Percentiles rank a stretch among this genome's conserved stretches.
These are phyloP conservation scores for Rhabdophis nuchalis DNA, from an alignment of 2,797 vertebrate genomes.

Conservation along the genomic window DNA sequence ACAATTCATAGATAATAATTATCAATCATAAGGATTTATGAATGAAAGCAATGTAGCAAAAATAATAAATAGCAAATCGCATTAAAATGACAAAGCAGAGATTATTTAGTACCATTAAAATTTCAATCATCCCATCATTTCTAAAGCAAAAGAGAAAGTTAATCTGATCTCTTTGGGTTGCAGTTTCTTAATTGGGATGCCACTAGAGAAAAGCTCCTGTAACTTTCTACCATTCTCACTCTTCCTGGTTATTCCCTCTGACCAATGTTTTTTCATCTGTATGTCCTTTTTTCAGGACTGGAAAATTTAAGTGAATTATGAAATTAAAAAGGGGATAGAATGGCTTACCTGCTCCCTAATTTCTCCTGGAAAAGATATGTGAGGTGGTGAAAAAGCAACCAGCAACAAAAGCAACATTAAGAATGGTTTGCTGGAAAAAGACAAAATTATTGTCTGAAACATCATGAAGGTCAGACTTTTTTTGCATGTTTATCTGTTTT, in stretches of 20 bases:
- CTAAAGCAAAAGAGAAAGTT: not conserved
- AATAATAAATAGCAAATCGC: not conserved
- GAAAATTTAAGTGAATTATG: not conserved
- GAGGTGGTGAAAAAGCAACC: not conserved
- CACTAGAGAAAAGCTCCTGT: not conserved
- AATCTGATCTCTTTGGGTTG: not conserved
- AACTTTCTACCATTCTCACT: not conserved
- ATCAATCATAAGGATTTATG: not conserved
- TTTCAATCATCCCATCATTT: not conserved
- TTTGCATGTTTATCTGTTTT: not conserved
- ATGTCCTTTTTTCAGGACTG: not conserved
- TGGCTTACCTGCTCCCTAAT: not conserved
- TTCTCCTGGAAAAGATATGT: not conserved
- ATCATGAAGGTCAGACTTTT: not conserved
- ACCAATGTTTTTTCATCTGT: not conserved
- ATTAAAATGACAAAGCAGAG: not conserved
- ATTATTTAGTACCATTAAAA: not conserved
- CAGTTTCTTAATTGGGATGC: not conserved
- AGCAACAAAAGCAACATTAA: not conserved
- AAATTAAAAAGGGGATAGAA: not conserved
- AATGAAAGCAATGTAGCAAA: not conserved
- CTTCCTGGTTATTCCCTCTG: not conserved
- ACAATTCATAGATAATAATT: not conserved
- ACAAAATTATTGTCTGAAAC: not conserved
- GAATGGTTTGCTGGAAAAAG: not conserved